Evolutionary conservation across 2,888 invertebrate genomes (phyloP), one percentile per base, ranked within the genome.

Genomic region (Bombylius major): DNA sequence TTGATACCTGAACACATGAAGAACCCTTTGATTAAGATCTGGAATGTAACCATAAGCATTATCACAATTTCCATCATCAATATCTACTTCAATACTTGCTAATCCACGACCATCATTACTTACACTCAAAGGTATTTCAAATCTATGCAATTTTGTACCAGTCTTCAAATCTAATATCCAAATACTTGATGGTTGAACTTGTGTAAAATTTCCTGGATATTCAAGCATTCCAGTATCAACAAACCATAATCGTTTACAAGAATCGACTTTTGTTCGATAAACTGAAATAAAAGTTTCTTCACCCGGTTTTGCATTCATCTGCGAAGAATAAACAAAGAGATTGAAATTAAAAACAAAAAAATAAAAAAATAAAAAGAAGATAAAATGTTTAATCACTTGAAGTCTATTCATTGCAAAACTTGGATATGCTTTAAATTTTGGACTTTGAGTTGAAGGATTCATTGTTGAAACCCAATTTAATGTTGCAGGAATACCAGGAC

Each of bases 211-310:
- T 47, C 67, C 71, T 70, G 82, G 79, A 64, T 83, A 78, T 67
- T 88, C 86, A 54, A 85, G 68, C 45, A 83, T 69, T 4, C 89
- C 89, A 0, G 86, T 86, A 65, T 89, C 89, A 1, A 89, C 79
- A 66, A 86, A 83, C 89, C 89, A 90, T 3, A 90, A 75, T 6
- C 89, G 73, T 48, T 83, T 81, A 62, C 89, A 90, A 1, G 58
- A 65, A 3, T 90, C 90, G 0, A 84, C 79, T 12, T 79, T 77
- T 1, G 86, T 80, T 48, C 89, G 76, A 67, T 88, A 88, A 5
- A 87, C 84, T 0, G 84, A 88, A 3, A 84, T 78, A 12, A 87
- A 65, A 46, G 66, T 64, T 32, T 65, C 60, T 0, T 57, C 6
- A 51, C 64, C 62, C 23, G 63, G 55, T 56, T 61, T 47, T 6